Percentiles rank a stretch among this genome's conserved stretches.
Conservation (phyloP, 2,797 vertebrate species). For the Danio albolineatus region DNA sequence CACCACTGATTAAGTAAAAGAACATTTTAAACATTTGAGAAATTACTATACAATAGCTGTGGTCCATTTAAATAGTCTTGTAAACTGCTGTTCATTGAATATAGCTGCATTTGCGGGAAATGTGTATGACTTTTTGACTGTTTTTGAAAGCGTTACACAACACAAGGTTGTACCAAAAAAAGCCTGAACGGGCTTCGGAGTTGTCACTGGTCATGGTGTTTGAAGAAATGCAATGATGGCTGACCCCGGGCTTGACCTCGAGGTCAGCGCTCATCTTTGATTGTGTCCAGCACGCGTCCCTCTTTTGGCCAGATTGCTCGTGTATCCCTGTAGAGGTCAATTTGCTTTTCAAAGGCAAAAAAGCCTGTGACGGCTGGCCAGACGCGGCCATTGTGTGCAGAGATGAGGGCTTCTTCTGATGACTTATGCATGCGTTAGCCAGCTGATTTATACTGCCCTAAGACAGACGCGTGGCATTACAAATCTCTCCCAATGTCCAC, state of each 20-base stretch:
- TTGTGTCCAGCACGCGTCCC: constrained; percentile 86
- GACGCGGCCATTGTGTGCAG: constrained; percentile 80
- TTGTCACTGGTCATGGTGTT: constrained; percentile 32
- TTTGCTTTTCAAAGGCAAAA: constrained; percentile 85
- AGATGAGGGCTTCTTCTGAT: constrained; percentile 84
- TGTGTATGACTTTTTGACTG: neutral
- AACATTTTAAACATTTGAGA: neutral
- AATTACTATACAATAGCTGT: neutral
- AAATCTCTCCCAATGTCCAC: constrained; percentile 58
- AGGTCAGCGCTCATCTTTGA: constrained; percentile 75
- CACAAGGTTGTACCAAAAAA: neutral
- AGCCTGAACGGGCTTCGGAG: neutral
- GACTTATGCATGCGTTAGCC: constrained; percentile 86
- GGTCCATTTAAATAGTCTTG: too few relatives aligned
- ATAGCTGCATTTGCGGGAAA: neutral
- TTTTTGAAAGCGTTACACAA: neutral
- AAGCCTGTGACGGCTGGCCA: constrained; percentile 78
- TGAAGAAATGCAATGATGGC: constrained; percentile 54
- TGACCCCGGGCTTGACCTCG: constrained; percentile 63
- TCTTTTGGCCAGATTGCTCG: constrained; percentile 87
- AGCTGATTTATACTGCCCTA: constrained; percentile 81
- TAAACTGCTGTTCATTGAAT: too few relatives aligned
- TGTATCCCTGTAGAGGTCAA: constrained; percentile 88
- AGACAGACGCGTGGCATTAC: constrained; percentile 77
- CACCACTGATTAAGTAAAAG: neutral